A percentile compares a stretch with the other conserved stretches of the same genome.
These are phyloP conservation scores for Prionailurus bengalensis DNA, from an alignment of 2,113 vertebrate species.

Conservation along the genomic window DNA sequence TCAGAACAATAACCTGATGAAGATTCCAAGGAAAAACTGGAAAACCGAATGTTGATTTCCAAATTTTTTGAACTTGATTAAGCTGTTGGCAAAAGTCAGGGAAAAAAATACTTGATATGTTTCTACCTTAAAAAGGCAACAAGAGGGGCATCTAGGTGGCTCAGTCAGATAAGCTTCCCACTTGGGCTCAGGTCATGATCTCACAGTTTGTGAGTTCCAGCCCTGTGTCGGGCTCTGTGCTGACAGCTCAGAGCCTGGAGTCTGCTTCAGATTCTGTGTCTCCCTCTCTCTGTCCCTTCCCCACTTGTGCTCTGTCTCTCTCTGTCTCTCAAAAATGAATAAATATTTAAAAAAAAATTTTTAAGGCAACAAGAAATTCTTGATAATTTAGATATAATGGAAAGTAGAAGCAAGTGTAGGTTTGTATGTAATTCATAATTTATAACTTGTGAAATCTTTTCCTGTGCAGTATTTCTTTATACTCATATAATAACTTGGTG, in stretches of 20 bases:
- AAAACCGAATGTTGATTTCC: slow-evolving; percentile 25
- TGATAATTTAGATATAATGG: not conserved
- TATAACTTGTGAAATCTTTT: not conserved
- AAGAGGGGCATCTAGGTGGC: not conserved
- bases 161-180: too few relatives aligned
- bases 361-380: slow-evolving; percentile 10
- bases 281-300: too few relatives aligned
- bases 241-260: too few relatives aligned
- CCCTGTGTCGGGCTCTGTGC: too few relatives aligned
- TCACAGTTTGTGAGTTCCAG: too few relatives aligned
- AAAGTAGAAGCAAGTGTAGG: not conserved
- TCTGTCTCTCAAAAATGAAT: too few relatives aligned
- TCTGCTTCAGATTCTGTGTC: too few relatives aligned
- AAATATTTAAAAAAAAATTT: too few relatives aligned
- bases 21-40: not conserved
- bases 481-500: not conserved
- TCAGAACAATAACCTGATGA: not conserved
- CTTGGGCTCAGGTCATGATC: too few relatives aligned
- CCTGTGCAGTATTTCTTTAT: not conserved
- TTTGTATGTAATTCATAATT: not conserved
- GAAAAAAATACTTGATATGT: not conserved
- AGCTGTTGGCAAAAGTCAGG: slow-evolving; percentile 20
- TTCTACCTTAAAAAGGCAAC: slow-evolving; percentile 32
- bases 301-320: too few relatives aligned
- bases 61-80: slow-evolving; percentile 16